Percentiles rank a stretch among this genome's conserved stretches.
These are phyloP conservation scores for Eubasilissa splendida DNA, from an alignment of 2,888 invertebrate species.

Conservation along the genomic window DNA sequence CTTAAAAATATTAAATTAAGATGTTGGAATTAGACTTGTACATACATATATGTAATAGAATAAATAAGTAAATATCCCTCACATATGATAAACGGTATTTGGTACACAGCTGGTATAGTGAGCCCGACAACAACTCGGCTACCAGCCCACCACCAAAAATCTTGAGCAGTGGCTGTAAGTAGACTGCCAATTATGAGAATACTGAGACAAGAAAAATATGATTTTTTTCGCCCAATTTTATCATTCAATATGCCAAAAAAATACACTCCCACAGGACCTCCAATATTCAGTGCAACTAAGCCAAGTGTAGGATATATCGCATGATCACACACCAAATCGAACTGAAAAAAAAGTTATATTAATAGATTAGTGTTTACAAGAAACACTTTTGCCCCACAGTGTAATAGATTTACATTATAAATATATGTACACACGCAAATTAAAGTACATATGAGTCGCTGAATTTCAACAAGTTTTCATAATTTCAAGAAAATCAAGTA, in stretches of 20 bases:
- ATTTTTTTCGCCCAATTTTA: constrained; percentile 87
- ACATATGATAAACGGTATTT: constrained; percentile 96
- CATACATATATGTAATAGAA: background rate
- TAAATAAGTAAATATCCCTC: constrained; percentile 64
- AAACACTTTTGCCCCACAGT: too few relatives aligned
- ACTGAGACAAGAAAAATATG: constrained; percentile 89
- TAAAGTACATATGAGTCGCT: too few relatives aligned
- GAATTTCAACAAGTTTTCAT: too few relatives aligned
- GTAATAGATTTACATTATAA: too few relatives aligned
- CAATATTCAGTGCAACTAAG: constrained; percentile 87
- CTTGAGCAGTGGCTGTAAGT: constrained; percentile 83
- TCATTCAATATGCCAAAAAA: constrained; percentile 90
- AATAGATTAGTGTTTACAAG: too few relatives aligned
- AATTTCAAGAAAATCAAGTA: too few relatives aligned
- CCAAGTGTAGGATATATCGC: constrained; percentile 91
- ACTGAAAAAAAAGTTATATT: constrained; percentile 74
- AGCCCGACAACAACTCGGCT: constrained; percentile 89
- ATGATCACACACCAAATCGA: constrained; percentile 89
- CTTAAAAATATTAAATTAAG: constrained; percentile 70
- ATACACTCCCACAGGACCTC: constrained; percentile 92
- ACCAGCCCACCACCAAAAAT: constrained; percentile 88
- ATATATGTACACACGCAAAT: too few relatives aligned
- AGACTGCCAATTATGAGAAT: constrained; percentile 87
- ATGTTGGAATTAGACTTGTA: background rate
- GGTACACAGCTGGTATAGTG: constrained; percentile 93